Percentiles rank a stretch among this genome's conserved stretches.
Evolutionary conservation across 2,888 invertebrate genomes (phyloP).

Genomic region (Ariolimax columbianus): DNA sequence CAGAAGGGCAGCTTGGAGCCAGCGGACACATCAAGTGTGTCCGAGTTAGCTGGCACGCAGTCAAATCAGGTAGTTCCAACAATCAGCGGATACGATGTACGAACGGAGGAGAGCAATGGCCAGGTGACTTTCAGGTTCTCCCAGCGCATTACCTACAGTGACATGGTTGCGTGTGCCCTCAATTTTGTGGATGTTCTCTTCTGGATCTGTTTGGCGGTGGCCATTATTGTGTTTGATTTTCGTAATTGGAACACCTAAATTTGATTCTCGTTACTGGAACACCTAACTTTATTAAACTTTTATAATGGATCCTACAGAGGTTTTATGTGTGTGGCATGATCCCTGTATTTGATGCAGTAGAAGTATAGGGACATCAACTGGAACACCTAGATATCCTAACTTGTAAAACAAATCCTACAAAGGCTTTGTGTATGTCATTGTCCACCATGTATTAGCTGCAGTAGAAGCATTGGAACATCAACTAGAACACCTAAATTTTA

Average conservation of each 20-base stretch:
- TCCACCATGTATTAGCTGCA: no score
- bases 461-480: no score
- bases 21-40: not conserved
- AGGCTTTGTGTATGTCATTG: no score
- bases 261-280: no score
- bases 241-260: slow-evolving; percentile 16
- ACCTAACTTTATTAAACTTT: no score
- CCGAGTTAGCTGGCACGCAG: not conserved
- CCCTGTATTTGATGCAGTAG: no score
- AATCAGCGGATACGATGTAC: slow-evolving; percentile 26
- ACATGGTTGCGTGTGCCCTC: slow-evolving; percentile 31
- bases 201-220: slow-evolving; percentile 43
- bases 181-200: slow-evolving; percentile 37
- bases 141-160: slow-evolving; percentile 9
- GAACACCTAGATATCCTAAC: no score
- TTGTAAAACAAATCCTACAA: no score
- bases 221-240: slow-evolving; percentile 34
- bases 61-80: not conserved
- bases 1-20: slow-evolving; percentile 21
- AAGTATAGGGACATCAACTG: no score
- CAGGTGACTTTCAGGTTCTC: not conserved
- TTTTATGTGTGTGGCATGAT: no score
- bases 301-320: no score
- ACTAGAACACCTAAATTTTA: no score
- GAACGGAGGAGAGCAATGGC: not conserved